These are phyloP conservation scores for Caranx ignobilis DNA, from an alignment of 2,113 vertebrate species.

Conservation along the genomic window DNA sequence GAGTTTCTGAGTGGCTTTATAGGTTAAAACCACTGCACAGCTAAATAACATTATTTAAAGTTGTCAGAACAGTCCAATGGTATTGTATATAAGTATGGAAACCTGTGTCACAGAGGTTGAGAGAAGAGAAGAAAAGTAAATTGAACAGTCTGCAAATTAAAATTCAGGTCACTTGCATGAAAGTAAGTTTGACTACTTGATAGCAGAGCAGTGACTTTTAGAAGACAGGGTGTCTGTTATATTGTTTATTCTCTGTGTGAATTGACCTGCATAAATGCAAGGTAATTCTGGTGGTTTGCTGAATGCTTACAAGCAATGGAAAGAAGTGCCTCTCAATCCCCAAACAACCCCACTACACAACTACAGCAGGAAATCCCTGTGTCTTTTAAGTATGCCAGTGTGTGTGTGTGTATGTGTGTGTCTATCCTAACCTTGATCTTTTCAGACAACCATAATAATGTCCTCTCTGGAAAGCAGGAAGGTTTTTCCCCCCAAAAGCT, in stretches of 20 bases:
- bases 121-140: background rate
- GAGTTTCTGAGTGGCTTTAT: background rate
- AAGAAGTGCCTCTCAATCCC: slow-evolving; percentile 48
- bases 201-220: slow-evolving; percentile 38
- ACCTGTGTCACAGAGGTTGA: slow-evolving; percentile 1
- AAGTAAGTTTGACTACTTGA: slow-evolving; percentile 33
- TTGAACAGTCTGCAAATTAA: slow-evolving; percentile 21
- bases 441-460: slow-evolving; percentile 50
- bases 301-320: slow-evolving; percentile 62
- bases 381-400: slow-evolving; percentile 22
- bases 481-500: background rate
- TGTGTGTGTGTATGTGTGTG: slow-evolving; percentile 3
- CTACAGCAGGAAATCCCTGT: slow-evolving; percentile 46
- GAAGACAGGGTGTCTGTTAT: slow-evolving; percentile 42
- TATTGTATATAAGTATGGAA: background rate
- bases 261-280: slow-evolving; percentile 54
- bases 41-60: background rate
- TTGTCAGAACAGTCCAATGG: background rate
- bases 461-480: slow-evolving; percentile 25
- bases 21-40: background rate
- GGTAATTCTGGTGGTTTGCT: slow-evolving; percentile 61
- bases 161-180: slow-evolving; percentile 30
- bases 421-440: slow-evolving; percentile 26
- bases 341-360: slow-evolving; percentile 39
- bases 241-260: slow-evolving; percentile 61